Evolutionary conservation across 2,888 invertebrate species (phyloP), one percentile per base, ranked within the genome.

Genomic region (Globia sparganii): DNA sequence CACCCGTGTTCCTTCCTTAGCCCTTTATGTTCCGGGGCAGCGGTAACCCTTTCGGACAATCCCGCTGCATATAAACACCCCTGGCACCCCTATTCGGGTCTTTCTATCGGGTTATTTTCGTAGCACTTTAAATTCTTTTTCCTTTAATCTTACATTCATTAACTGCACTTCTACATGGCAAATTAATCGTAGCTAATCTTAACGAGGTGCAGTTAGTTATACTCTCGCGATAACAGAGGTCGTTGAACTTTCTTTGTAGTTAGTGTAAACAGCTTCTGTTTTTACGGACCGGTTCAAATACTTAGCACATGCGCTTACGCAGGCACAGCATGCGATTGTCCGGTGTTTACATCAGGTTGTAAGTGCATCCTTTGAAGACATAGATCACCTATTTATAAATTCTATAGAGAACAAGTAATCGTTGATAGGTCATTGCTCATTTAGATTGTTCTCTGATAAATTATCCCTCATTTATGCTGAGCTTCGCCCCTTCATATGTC

Each of bases 151-250:
- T 61, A 8, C 53, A 46, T 25, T 61, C 37, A 71, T 58, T 49
- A 74, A n/a, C 25, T 31, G 21, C 25, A 37, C 15, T 34, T 40
- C 31, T 76, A 61, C 68, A 59, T 40, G 25, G 31, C 25, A 62
- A 84, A 86, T 76, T 77, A 69, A 78, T 77, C 76, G 74, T 75
- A 68, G 18, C 6, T 68, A 79, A 83, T 80, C 81, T 85, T 70
- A 80, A 82, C 76, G 34, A 77, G 69, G 25, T 46, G 71, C 59
- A 61, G 67, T 72, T 68, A 75, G 62, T 67, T 58, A 72, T 49
- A 40, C 64, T 72, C 70, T 59, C n/a, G 72, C 84, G 90, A 90
- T 90, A 90, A 87, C 69, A 74, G 82, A 66, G 88, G 75, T 78
- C 83, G 43, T 68, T 85, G 85, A 87, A 83, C 89, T 77, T 80